phyloP scores from a whole-genome alignment of 2,797 vertebrate species.

The Tarsius wallacei region DNA sequence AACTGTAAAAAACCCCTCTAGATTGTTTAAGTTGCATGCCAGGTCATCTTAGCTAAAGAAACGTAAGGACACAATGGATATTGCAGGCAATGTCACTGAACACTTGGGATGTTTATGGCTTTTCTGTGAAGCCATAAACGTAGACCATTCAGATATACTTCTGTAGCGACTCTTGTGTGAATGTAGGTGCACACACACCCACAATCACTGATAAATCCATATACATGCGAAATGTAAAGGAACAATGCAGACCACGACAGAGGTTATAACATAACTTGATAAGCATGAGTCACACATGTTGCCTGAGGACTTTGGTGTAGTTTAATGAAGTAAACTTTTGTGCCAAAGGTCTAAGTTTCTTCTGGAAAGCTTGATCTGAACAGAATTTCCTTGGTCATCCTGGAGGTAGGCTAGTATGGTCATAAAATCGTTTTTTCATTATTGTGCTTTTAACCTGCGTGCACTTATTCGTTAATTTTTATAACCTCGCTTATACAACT shows the following conservation, averaged over 20 bases:
- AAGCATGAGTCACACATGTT: not conserved
- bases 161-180: not conserved
- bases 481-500: not conserved
- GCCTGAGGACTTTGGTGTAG: not conserved
- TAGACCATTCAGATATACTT: not conserved
- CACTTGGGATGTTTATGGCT: not conserved
- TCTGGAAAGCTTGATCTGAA: not conserved
- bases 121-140: not conserved
- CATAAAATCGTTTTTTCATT: not conserved
- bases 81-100: not conserved
- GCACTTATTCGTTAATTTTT: not conserved
- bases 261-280: not conserved
- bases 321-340: not conserved
- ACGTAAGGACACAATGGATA: not conserved
- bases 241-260: not conserved
- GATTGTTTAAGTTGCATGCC: not conserved
- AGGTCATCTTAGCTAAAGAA: not conserved
- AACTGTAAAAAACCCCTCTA: not conserved
- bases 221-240: not conserved
- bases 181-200: not conserved
- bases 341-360: not conserved
- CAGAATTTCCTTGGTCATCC: not conserved
- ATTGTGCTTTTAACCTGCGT: not conserved
- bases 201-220: not conserved
- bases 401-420: not conserved